These are phyloP conservation scores for Neuroterus valhalla DNA, from an alignment of 1,140 invertebrate species.

Conservation along the genomic window DNA sequence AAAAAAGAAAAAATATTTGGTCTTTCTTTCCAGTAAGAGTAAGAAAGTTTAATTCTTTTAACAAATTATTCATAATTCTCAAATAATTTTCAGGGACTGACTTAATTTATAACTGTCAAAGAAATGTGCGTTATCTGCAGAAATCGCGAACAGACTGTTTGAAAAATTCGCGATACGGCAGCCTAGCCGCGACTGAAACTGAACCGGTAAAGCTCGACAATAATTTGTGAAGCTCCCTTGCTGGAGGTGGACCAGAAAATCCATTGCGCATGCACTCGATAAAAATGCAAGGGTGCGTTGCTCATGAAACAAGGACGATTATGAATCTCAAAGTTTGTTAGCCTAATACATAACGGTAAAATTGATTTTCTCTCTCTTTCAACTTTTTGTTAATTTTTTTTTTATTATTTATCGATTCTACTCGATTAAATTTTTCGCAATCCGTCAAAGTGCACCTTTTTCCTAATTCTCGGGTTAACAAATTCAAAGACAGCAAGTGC, in stretches of 20 bases:
- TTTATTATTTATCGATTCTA: no score
- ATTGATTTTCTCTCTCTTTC: neutral
- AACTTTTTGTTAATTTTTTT: neutral
- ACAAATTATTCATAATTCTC: no score
- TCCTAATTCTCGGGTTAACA: no score
- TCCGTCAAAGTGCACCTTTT: neutral
- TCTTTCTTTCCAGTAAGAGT: no score
- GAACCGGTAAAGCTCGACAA: conserved; percentile 15
- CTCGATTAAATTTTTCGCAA: neutral
- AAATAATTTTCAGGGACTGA: neutral
- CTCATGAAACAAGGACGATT: conserved; percentile 6
- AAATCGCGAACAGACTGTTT: conserved; percentile 4
- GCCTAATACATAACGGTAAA: neutral
- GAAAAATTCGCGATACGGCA: conserved; percentile 46
- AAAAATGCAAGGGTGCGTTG: conserved; percentile 16
- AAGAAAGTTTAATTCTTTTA: no score
- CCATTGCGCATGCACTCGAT: conserved; percentile 13
- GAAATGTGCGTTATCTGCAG: neutral
- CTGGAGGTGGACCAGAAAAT: conserved; percentile 14
- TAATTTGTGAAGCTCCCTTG: conserved; percentile 23
- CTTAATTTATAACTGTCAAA: neutral
- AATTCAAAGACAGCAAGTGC: no score
- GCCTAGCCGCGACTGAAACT: conserved; percentile 50
- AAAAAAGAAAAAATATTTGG: no score
- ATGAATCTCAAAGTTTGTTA: neutral